A percentile compares a stretch with the other conserved stretches of the same genome.
phyloP scores from a whole-genome alignment of 1,140 invertebrate species.

The Dendrolimus punctatus region DNA sequence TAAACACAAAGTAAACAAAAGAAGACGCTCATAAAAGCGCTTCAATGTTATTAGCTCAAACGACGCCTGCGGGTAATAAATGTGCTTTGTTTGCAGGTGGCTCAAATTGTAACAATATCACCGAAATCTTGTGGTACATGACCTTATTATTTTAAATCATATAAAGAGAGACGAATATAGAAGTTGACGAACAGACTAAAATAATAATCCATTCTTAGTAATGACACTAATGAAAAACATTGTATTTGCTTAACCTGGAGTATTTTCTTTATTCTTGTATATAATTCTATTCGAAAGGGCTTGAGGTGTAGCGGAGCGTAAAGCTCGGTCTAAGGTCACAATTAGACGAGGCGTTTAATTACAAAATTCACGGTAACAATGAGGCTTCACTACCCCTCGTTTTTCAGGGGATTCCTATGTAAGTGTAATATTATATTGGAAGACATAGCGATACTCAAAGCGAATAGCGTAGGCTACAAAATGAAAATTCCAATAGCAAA shows the following conservation, averaged over 20 bases:
- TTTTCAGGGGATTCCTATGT: constrained; percentile 54
- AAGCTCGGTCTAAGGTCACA: constrained; percentile 50
- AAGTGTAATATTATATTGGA: constrained; percentile 3
- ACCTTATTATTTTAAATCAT: too few relatives aligned
- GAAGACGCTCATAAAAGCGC: too few relatives aligned
- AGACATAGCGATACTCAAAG: too few relatives aligned
- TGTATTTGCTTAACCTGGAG: constrained; percentile 5
- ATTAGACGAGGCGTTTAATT: constrained; percentile 67
- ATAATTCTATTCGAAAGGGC: neutral
- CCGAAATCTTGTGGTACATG: too few relatives aligned
- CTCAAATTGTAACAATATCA: too few relatives aligned
- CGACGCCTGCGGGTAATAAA: too few relatives aligned
- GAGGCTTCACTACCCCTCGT: constrained; percentile 58
- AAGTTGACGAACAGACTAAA: neutral
- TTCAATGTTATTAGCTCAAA: too few relatives aligned
- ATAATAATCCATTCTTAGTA: constrained; percentile 2
- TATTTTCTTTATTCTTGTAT: constrained; percentile 1
- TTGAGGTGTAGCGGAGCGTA: constrained; percentile 42
- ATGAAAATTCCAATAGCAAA: too few relatives aligned
- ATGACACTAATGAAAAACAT: neutral
- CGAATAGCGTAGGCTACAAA: too few relatives aligned
- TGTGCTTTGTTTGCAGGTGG: too few relatives aligned
- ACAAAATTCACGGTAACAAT: constrained; percentile 60
- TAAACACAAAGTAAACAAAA: too few relatives aligned
- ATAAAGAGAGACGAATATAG: neutral